phyloP scores from a whole-genome alignment of 2,113 vertebrate species.

The Halichoerus grypus region DNA sequence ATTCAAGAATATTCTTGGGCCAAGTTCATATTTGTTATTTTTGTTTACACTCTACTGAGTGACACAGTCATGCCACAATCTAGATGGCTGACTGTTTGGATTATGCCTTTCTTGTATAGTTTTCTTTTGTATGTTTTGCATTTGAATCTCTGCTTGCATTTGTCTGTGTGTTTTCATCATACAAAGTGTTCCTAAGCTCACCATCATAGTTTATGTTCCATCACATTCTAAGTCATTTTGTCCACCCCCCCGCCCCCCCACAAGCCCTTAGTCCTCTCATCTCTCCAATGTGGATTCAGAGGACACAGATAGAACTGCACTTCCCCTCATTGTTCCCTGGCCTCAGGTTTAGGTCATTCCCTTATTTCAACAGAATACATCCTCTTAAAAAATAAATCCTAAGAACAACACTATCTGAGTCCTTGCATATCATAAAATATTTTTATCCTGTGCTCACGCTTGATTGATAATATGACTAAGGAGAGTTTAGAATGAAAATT shows the following conservation, averaged over 20 bases:
- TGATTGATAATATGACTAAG: background rate
- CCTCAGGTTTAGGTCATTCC: background rate
- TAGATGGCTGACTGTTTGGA: background rate
- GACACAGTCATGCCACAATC: background rate
- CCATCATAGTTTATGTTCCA: background rate
- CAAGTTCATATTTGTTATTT: slow-evolving; percentile 1
- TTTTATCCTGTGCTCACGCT: background rate
- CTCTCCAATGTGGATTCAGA: background rate
- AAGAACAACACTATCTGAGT: background rate
- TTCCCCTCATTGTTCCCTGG: background rate
- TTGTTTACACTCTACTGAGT: background rate
- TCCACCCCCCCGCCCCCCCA: no score
- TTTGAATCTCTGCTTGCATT: background rate
- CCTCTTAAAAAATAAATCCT: background rate
- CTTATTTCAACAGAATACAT: background rate
- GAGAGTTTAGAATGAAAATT: background rate
- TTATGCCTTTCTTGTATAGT: background rate
- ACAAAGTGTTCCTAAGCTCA: background rate
- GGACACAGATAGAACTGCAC: background rate
- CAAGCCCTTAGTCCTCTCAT: background rate
- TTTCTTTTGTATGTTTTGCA: slow-evolving; percentile 1
- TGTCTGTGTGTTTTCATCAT: background rate
- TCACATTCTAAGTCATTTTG: background rate
- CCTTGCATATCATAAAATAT: slow-evolving; percentile 13
- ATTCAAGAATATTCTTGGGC: background rate